Percentiles rank a stretch among this genome's conserved stretches.
Evolutionary conservation across 2,113 vertebrate species (phyloP).

Genomic region (Chauna torquata): DNA sequence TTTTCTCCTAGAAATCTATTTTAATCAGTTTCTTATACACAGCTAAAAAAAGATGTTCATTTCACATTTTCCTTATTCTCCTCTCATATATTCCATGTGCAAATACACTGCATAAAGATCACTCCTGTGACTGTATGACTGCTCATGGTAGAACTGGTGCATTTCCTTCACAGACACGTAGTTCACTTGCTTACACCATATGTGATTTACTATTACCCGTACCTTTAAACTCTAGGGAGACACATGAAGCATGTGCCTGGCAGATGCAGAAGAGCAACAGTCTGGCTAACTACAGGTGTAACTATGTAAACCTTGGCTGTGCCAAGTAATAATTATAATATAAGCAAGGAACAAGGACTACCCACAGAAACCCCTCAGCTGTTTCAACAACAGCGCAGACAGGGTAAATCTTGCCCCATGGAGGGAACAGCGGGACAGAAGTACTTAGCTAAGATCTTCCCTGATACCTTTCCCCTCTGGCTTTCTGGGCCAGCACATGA

Average conservation of each 20-base stretch:
- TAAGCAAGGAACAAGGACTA: background rate
- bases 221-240: background rate
- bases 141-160: background rate
- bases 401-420: background rate
- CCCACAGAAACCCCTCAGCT: background rate
- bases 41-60: background rate
- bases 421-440: background rate
- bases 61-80: background rate
- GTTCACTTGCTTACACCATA: background rate
- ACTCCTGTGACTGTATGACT: background rate
- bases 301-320: background rate
- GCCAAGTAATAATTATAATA: background rate
- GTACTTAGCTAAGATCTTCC: background rate
- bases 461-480: background rate
- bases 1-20: background rate
- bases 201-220: background rate
- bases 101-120: background rate
- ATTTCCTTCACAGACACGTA: accelerated
- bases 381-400: background rate
- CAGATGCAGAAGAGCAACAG: background rate
- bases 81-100: background rate
- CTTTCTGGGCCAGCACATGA: background rate
- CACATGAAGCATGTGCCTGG: background rate
- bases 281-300: background rate
- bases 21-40: background rate